phyloP scores from a whole-genome alignment of 2,113 vertebrate species.

The Canis aureus region DNA sequence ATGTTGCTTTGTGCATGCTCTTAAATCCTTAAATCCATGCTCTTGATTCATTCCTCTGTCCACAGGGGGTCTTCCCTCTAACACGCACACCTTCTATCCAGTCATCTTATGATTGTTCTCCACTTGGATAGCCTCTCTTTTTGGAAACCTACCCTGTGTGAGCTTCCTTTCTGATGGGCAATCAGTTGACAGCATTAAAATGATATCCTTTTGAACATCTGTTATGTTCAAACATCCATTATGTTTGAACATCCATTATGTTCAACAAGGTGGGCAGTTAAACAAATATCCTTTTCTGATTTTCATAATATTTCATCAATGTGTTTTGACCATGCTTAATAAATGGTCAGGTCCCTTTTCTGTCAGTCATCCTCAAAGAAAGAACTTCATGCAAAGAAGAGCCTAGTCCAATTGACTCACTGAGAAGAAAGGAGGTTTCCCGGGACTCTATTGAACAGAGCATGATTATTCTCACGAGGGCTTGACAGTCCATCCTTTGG shows the following conservation, averaged over 20 bases:
- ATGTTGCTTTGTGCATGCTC: neutral
- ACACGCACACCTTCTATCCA: neutral
- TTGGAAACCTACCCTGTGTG: neutral
- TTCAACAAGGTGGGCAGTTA: neutral
- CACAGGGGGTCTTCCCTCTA: neutral
- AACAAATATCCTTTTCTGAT: neutral
- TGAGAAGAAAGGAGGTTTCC: neutral
- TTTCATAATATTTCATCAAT: neutral
- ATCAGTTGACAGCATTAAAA: neutral
- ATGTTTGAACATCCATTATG: no score
- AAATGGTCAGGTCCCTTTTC: neutral
- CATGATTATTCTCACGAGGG: neutral
- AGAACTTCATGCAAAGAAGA: neutral
- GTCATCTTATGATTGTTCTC: neutral
- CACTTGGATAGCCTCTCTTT: neutral
- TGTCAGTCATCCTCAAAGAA: neutral
- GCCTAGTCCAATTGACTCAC: neutral
- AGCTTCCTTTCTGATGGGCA: neutral
- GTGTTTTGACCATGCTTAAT: neutral
- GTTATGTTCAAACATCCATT: no score
- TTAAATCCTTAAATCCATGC: neutral
- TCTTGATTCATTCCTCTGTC: neutral
- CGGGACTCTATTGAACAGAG: accelerated
- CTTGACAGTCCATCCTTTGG: neutral
- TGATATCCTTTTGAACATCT: no score